These are phyloP conservation scores for Halictus quadricinctus DNA, from an alignment of 2,888 invertebrate genomes.

Conservation along the genomic window DNA sequence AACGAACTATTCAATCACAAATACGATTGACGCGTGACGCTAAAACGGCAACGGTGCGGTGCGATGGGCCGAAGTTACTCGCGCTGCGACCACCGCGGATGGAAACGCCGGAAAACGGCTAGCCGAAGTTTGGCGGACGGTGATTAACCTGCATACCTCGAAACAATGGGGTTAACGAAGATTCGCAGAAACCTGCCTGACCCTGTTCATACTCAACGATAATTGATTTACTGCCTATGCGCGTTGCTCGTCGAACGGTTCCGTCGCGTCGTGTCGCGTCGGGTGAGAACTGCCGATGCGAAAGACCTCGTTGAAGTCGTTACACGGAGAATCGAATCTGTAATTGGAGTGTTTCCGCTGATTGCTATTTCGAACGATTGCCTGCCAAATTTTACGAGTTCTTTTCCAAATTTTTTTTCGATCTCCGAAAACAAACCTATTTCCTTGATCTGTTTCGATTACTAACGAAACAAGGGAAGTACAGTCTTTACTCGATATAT, in stretches of 20 bases:
- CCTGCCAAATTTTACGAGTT: background rate
- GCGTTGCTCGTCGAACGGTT: conserved; percentile 2
- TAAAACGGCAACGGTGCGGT: conserved; percentile 37
- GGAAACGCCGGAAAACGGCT: conserved; percentile 40
- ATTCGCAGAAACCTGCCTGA: conserved; percentile 53
- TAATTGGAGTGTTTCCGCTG: background rate
- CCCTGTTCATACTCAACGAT: conserved; percentile 49
- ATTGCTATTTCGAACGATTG: background rate
- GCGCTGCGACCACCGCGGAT: conserved; percentile 19
- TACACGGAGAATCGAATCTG: background rate
- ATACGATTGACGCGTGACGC: conserved; percentile 26
- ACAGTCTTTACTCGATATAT: no score
- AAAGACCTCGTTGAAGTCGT: background rate
- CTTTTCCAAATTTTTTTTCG: background rate
- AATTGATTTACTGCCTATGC: conserved; percentile 52
- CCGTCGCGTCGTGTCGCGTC: background rate
- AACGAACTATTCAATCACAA: conserved; percentile 14
- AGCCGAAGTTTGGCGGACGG: conserved; percentile 52
- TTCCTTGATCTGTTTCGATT: background rate
- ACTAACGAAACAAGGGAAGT: background rate
- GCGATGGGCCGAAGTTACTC: conserved; percentile 44
- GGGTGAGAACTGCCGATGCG: conserved; percentile 15
- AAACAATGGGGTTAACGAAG: conserved; percentile 67
- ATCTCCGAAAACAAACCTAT: background rate
- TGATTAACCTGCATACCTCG: conserved; percentile 64